These are phyloP conservation scores for Malthinus flaveolus DNA, from an alignment of 2,888 invertebrate genomes.

Conservation along the genomic window DNA sequence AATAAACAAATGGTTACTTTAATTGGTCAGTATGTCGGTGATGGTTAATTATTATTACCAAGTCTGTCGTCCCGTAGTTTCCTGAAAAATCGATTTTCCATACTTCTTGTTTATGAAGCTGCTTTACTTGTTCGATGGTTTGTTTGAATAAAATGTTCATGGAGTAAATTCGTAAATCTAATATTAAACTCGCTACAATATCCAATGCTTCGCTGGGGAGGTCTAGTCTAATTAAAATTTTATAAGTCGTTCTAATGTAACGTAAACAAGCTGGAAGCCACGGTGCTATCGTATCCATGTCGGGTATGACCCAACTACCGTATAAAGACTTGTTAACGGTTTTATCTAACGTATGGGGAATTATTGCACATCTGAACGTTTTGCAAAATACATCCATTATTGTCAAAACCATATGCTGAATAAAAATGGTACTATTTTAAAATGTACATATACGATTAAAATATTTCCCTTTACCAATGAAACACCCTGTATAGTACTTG, in stretches of 20 bases:
- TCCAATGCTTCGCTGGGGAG: constrained; percentile 86
- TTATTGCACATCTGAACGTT: constrained; percentile 72
- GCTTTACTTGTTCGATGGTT: constrained; percentile 76
- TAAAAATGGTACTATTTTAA: constrained; percentile 9
- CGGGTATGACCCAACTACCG: constrained; percentile 60
- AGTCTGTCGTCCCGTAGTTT: constrained; percentile 81
- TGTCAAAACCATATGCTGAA: constrained; percentile 76
- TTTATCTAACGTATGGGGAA: constrained; percentile 65
- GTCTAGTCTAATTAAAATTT: constrained; percentile 80
- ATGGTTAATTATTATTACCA: too few species aligned
- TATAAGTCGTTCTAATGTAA: constrained; percentile 79
- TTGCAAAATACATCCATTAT: constrained; percentile 75
- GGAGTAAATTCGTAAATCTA: constrained; percentile 85
- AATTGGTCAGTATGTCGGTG: too few species aligned
- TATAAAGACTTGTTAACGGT: constrained; percentile 52
- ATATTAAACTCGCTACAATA: constrained; percentile 80
- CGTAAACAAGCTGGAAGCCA: constrained; percentile 83
- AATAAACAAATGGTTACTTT: not conserved
- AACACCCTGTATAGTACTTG: not conserved
- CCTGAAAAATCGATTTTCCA: constrained; percentile 87
- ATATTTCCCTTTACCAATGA: too few species aligned
- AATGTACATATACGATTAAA: not conserved
- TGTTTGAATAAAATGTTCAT: constrained; percentile 84
- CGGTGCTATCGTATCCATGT: constrained; percentile 60
- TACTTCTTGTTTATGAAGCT: constrained; percentile 73